Conservation (phyloP, 2,888 invertebrate species). For the Crematogaster levior region DNA sequence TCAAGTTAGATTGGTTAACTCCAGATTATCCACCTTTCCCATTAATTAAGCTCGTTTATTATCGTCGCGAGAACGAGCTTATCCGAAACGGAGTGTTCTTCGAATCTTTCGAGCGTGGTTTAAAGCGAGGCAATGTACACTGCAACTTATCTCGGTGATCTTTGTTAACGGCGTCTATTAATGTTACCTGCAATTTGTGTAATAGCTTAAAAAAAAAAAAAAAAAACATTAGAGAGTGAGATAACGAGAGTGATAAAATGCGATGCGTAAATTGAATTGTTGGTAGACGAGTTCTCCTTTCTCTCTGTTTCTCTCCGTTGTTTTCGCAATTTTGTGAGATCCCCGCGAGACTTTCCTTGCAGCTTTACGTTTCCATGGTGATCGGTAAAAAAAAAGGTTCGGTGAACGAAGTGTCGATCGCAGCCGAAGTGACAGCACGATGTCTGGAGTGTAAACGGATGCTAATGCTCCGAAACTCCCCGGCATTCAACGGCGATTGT, state of each 20-base stretch:
- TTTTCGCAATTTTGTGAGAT: neutral
- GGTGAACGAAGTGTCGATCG: neutral
- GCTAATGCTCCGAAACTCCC: slow-evolving; percentile 56
- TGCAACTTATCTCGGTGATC: neutral
- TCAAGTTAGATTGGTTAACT: slow-evolving; percentile 49
- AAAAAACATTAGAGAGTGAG: neutral
- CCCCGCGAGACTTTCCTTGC: neutral
- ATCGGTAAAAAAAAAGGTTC: neutral
- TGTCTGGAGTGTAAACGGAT: slow-evolving; percentile 51
- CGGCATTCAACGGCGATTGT: slow-evolving; percentile 8
- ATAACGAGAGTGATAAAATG: neutral
- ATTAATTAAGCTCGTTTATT: slow-evolving; percentile 53
- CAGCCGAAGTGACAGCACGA: slow-evolving; percentile 50
- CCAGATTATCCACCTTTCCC: slow-evolving; percentile 24
- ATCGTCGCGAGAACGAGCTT: slow-evolving; percentile 37
- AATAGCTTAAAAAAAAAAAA: neutral
- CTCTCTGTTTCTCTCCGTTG: neutral
- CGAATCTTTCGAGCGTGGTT: neutral
- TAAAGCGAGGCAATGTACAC: neutral
- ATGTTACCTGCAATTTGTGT: neutral
- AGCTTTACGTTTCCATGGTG: neutral
- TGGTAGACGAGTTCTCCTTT: neutral
- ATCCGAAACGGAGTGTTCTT: slow-evolving; percentile 19
- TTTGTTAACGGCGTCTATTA: slow-evolving; percentile 6
- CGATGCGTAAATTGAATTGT: neutral